A percentile compares a stretch with the other conserved stretches of the same genome.
Conservation (phyloP, 1,140 invertebrate genomes). For the Pachyrhynchus sulphureomaculatus region DNA sequence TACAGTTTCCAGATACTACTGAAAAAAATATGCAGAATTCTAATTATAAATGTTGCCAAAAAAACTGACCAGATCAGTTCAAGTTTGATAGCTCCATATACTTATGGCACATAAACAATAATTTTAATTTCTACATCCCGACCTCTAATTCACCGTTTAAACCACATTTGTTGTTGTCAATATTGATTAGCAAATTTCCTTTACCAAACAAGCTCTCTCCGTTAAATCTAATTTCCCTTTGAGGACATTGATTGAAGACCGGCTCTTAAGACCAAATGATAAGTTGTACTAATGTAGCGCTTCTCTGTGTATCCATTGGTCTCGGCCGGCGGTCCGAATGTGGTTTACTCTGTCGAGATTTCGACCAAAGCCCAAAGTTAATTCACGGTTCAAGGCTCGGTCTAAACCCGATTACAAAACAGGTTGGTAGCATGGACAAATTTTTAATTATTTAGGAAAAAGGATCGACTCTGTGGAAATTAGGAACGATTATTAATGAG, state of each 20-base stretch:
- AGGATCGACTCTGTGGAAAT: too few relatives aligned
- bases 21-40: too few relatives aligned
- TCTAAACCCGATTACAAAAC: slow-evolving; percentile 37
- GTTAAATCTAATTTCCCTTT: slow-evolving; percentile 38
- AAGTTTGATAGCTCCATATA: too few relatives aligned
- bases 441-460: too few relatives aligned
- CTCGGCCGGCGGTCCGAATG: slow-evolving; percentile 27
- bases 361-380: slow-evolving; percentile 30
- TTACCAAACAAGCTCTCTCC: slow-evolving; percentile 8
- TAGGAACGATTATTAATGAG: too few relatives aligned
- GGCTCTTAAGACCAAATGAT: slow-evolving; percentile 34
- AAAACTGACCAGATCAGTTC: too few relatives aligned
- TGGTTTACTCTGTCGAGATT: slow-evolving; percentile 37
- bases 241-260: slow-evolving; percentile 37
- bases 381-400: slow-evolving; percentile 33
- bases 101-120: too few relatives aligned
- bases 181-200: slow-evolving; percentile 22
- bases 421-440: slow-evolving; percentile 4
- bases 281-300: slow-evolving; percentile 40
- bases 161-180: slow-evolving; percentile 25
- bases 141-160: too few relatives aligned
- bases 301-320: slow-evolving; percentile 19
- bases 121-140: too few relatives aligned
- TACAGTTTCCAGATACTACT: too few relatives aligned
- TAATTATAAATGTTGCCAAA: too few relatives aligned